A percentile compares a stretch with the other conserved stretches of the same genome.
phyloP scores from a whole-genome alignment of 2,113 vertebrate genomes.

The Nerophis lumbriciformis region DNA sequence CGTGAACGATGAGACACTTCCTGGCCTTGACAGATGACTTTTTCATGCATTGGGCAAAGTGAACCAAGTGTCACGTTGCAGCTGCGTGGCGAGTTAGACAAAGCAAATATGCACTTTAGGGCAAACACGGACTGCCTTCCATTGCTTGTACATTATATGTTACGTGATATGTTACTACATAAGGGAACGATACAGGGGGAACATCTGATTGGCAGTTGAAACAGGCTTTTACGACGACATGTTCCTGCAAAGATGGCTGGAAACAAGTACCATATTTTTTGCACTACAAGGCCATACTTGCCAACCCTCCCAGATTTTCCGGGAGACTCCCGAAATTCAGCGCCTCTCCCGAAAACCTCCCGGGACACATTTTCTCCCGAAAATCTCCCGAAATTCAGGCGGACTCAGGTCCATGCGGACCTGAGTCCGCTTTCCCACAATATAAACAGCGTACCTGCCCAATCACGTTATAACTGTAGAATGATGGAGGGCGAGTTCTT shows the following conservation, averaged over 20 bases:
- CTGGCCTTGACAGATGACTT: conserved; percentile 4
- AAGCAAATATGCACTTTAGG: conserved; percentile 39
- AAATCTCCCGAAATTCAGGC: too few species aligned
- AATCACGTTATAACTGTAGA: too few species aligned
- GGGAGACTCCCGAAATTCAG: too few species aligned
- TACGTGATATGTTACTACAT: conserved; percentile 49
- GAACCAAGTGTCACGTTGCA: conserved; percentile 46
- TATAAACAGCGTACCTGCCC: too few species aligned
- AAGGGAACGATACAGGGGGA: conserved; percentile 52
- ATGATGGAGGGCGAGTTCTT: too few species aligned
- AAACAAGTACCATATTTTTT: conserved; percentile 7
- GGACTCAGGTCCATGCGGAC: too few species aligned
- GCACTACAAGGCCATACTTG: too few species aligned
- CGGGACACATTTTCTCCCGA: too few species aligned
- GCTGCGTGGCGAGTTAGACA: conserved; percentile 38
- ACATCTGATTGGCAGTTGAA: conserved; percentile 29
- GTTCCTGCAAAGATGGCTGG: conserved; percentile 23
- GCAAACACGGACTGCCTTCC: conserved; percentile 39
- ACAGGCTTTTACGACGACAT: conserved; percentile 43
- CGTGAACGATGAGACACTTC: not conserved
- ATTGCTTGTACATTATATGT: conserved; percentile 29
- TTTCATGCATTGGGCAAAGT: conserved; percentile 37
- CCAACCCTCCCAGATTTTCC: too few species aligned
- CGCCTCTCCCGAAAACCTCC: too few species aligned
- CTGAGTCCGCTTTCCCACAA: too few species aligned